Evolutionary conservation across 2,113 vertebrate species (phyloP), one percentile per base, ranked within the genome.

Genomic region (human): DNA sequence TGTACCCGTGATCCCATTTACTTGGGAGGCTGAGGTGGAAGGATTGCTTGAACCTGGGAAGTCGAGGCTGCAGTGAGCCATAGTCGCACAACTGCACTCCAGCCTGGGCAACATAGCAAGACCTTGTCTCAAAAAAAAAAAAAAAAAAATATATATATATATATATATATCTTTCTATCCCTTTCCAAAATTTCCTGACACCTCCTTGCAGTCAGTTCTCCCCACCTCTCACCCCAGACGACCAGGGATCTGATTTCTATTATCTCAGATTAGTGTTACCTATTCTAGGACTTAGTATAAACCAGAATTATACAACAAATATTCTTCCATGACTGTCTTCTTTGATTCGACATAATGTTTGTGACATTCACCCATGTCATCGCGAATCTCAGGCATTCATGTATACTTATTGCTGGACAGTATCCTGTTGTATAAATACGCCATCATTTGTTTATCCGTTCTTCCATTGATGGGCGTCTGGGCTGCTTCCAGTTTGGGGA

Each of bases 401-500:
- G 93, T 30, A 6, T 87, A 25, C 59, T 73, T 61, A 11, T 17
- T 64, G 48, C 55, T 12, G 48, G 70, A 22, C 43, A 5, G 43
- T 35, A 25, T 13, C 30, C 89, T 89, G 0, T 66, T 27, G 32
- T 90, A 52, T 57, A 76, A 88, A 78, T 76, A 45, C 17, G n/a
- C 66, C 45, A 52, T 35, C n/a, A 4, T 86, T 48, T 72, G 73
- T 89, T 66, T 83, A 17, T 78, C 38, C 14, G 1, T 55, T 59
- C 83, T 43, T 45, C 45, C 6, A 3, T 0, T 52, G 59, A 61
- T 32, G 32, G 61, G 16, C 14, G 0, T 61, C 57, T 61, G 55
- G 59, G 59, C 35, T 61, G 35, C 64, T 86, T 70, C 59, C 73
- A 79, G 66, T 40, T 32, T 13, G 16, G 25, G 40, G n/a, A 22